A percentile compares a stretch with the other conserved stretches of the same genome.
These are phyloP conservation scores for Druon quercuslanigerum DNA, from an alignment of 1,140 invertebrate species.

Conservation along the genomic window DNA sequence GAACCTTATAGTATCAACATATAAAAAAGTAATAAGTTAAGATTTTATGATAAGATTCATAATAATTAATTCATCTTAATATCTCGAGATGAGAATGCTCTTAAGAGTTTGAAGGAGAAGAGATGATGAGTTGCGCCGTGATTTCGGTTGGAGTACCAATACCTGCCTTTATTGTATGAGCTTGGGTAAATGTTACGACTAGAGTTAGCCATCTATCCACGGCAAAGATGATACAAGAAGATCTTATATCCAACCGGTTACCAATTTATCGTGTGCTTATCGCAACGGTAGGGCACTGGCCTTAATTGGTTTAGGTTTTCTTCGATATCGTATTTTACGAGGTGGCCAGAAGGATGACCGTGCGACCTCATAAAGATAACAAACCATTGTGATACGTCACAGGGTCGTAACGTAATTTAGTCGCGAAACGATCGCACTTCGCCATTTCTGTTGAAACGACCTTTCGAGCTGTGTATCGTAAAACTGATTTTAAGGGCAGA, in stretches of 20 bases:
- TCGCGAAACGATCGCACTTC: neutral
- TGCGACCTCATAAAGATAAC: constrained; percentile 45
- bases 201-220: constrained; percentile 11
- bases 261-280: constrained; percentile 24
- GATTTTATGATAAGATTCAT: neutral
- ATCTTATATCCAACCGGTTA: constrained; percentile 29
- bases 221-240: constrained; percentile 51
- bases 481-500: constrained; percentile 11
- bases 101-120: neutral
- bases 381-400: constrained; percentile 43
- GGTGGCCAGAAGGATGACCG: constrained; percentile 27
- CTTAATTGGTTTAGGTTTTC: constrained; percentile 58
- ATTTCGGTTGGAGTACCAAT: neutral
- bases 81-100: neutral
- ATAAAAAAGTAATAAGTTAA: no score
- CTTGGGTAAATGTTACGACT: constrained; percentile 9
- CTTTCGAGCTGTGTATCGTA: constrained; percentile 2
- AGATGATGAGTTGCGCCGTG: neutral
- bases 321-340: constrained; percentile 46
- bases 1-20: no score
- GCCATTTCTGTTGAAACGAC: constrained; percentile 23
- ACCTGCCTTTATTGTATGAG: constrained; percentile 13
- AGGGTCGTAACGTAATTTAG: constrained; percentile 37
- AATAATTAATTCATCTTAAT: neutral
- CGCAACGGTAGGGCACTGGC: constrained; percentile 5